Evolutionary conservation across 2,888 invertebrate genomes (phyloP), one percentile per base, ranked within the genome.

Genomic region (Nomada fabriciana): DNA sequence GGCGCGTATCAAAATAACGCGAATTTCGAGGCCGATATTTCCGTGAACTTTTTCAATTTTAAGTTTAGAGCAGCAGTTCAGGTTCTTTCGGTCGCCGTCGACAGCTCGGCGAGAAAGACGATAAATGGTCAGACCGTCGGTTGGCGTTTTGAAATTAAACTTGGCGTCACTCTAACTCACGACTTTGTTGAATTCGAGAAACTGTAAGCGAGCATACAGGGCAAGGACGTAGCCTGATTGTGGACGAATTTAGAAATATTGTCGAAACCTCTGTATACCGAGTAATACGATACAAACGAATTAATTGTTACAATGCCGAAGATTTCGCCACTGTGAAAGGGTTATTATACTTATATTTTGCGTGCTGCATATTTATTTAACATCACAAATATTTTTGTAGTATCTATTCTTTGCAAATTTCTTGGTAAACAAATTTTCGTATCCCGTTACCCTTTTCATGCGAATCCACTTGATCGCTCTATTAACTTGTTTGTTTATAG

Each of bases 31-130:
- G 15, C 79, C 60, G 65, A 59, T 52, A 59, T 79, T 79, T 29
- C 64, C 18, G n/a, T 60, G 64, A 79, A 71, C 78, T 78, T 78
- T 78, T 78, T 76, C 78, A 78, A 78, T 78, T 78, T 76, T 25
- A 78, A 78, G 76, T 78, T 78, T 57, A 61, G 68, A 55, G 55
- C 47, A 18, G 61, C 61, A 53, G 52, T 42, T 23, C 47, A 67
- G 64, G 80, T 80, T 70, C 23, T 65, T 23, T n/a, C 23, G n/a
- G 53, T 47, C 25, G 42, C 42, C 53, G 20, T 5, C 25, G 61
- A 53, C 79, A 60, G 36, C 61, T n/a, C 60, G 23, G 9, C 61
- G 36, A 20, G 63, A 23, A 68, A 42, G 25, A 52, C 61, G 61
- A 78, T 78, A 78, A 78, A 78, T 63, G 57, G 68, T 47, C 36